Conservation (phyloP, 2,797 vertebrate species). For the Carapus acus region DNA sequence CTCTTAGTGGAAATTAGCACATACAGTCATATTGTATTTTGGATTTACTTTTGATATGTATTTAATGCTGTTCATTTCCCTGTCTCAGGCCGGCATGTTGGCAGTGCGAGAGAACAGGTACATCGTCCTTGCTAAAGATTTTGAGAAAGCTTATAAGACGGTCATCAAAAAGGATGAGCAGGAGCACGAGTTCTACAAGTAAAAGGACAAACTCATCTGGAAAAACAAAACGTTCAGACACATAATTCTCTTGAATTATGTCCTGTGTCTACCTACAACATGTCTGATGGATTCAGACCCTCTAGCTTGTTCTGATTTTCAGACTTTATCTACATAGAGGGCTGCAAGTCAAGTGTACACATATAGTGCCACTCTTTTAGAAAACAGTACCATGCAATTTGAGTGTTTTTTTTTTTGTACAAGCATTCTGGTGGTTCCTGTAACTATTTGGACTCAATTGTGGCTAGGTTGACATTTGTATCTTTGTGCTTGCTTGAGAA, state of each 20-base stretch:
- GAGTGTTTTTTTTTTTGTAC: slow-evolving; percentile 27
- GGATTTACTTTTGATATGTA: not conserved
- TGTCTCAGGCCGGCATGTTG: slow-evolving; percentile 85
- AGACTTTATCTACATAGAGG: slow-evolving; percentile 45
- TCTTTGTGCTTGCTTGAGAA: slow-evolving; percentile 41
- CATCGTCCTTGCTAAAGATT: slow-evolving; percentile 92
- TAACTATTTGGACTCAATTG: slow-evolving; percentile 33
- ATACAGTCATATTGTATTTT: not conserved
- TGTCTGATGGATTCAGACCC: slow-evolving; percentile 43
- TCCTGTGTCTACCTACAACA: slow-evolving; percentile 29
- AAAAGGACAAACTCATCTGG: slow-evolving; percentile 43
- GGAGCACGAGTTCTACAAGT: slow-evolving; percentile 95
- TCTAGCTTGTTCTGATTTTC: slow-evolving; percentile 37
- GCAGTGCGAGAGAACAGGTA: slow-evolving; percentile 92
- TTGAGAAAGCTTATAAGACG: slow-evolving; percentile 92
- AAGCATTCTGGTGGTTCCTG: slow-evolving; percentile 31
- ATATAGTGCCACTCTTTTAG: no score
- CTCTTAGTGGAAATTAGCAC: not conserved
- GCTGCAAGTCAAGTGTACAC: slow-evolving; percentile 36
- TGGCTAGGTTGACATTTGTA: slow-evolving; percentile 51
- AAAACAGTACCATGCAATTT: slow-evolving; percentile 11
- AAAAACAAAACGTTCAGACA: slow-evolving; percentile 30
- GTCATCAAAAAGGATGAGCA: slow-evolving; percentile 95
- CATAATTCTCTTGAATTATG: slow-evolving; percentile 32
- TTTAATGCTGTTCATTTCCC: not conserved